Evolutionary conservation across 1,140 invertebrate genomes (phyloP).

Genomic region (Trichonephila clavata): DNA sequence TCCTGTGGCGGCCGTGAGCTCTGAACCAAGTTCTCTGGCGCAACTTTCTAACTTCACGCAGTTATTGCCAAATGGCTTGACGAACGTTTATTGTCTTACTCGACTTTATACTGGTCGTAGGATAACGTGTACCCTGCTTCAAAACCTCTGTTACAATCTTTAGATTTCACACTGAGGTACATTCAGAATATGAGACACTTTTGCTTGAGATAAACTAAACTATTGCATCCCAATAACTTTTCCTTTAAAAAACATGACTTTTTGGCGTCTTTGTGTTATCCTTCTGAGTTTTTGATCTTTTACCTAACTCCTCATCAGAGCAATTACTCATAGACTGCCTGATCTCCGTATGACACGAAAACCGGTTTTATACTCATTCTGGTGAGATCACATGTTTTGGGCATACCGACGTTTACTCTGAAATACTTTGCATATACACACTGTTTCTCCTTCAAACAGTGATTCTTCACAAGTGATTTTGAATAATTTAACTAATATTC

Average conservation of each 20-base stretch:
- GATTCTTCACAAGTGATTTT: no score
- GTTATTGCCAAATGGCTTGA: neutral
- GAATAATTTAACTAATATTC: no score
- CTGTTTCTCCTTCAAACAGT: no score
- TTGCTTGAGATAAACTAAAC: neutral
- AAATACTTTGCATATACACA: no score
- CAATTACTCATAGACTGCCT: no score
- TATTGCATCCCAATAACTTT: neutral
- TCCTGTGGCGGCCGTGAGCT: neutral
- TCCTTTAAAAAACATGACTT: neutral
- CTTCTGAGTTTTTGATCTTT: no score
- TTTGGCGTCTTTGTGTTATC: neutral
- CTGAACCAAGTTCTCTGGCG: neutral
- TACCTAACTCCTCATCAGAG: no score
- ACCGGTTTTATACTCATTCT: no score
- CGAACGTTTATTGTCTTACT: neutral
- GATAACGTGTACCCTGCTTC: no score
- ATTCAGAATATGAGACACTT: neutral
- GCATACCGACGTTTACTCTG: no score
- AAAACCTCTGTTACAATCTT: neutral
- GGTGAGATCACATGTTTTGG: no score
- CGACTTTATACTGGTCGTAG: neutral
- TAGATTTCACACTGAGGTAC: neutral
- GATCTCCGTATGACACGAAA: no score
- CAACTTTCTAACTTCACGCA: neutral